phyloP scores from a whole-genome alignment of 2,113 vertebrate genomes.

The Larimichthys polyactis region DNA sequence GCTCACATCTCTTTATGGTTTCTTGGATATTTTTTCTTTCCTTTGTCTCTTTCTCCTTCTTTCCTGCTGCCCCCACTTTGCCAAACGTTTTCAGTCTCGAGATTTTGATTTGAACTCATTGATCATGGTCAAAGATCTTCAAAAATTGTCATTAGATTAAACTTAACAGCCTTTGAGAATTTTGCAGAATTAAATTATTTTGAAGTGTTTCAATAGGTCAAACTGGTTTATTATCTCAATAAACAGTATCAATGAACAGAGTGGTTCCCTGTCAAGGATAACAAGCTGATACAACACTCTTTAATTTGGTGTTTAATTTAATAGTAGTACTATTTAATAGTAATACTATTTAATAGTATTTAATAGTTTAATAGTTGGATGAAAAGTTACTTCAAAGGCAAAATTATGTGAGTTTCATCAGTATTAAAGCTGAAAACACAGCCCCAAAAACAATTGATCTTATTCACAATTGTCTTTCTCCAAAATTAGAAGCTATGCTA shows the following conservation, averaged over 20 bases:
- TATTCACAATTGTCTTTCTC: background rate
- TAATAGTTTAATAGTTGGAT: no score
- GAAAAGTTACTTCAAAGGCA: background rate
- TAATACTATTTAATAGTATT: no score
- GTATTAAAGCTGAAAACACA: background rate
- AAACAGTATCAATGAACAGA: background rate
- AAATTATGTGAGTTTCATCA: background rate
- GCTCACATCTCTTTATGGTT: background rate
- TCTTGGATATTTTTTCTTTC: background rate
- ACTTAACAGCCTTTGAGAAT: background rate
- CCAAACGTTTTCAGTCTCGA: background rate
- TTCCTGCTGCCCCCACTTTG: background rate
- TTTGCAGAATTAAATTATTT: background rate
- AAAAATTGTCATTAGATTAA: background rate
- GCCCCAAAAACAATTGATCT: no score
- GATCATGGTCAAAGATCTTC: background rate
- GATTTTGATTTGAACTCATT: constrained; percentile 14
- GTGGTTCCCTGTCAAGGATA: background rate
- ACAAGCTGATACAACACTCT: background rate
- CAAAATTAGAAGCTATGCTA: background rate
- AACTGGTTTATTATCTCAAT: background rate
- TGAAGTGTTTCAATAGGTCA: background rate
- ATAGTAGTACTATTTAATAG: no score
- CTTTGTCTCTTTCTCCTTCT: background rate
- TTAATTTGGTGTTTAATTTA: background rate